These are phyloP conservation scores for Scaptomyza polygonia DNA, from an alignment of 2,888 invertebrate genomes.

Conservation along the genomic window DNA sequence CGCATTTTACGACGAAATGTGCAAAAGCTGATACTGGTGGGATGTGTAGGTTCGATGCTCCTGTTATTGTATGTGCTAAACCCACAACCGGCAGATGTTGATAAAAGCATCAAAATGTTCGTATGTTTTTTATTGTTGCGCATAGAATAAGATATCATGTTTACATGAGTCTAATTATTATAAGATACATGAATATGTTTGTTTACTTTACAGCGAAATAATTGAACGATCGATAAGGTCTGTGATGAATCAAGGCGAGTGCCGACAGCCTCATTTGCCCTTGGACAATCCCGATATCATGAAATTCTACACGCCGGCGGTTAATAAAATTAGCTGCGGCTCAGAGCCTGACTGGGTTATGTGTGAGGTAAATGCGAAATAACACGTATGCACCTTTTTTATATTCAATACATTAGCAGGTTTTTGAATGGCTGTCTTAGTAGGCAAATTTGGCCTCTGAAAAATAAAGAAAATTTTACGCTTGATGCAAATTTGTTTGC, in stretches of 20 bases:
- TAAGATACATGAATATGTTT: background rate
- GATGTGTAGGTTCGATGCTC: conserved; percentile 31
- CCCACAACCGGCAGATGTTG: conserved; percentile 49
- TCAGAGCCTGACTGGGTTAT: conserved; percentile 89
- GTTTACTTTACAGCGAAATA: conserved; percentile 79
- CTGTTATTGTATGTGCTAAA: conserved; percentile 45
- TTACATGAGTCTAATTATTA: background rate
- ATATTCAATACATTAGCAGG: no score
- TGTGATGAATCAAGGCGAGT: conserved; percentile 85
- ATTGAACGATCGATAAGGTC: conserved; percentile 85
- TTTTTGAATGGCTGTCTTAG: no score
- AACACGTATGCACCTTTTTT: background rate
- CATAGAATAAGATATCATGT: background rate
- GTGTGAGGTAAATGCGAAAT: conserved; percentile 86
- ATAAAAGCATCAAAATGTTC: conserved; percentile 67
- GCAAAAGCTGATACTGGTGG: conserved; percentile 49
- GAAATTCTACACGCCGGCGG: conserved; percentile 88
- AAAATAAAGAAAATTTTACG: background rate
- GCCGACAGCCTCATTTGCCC: conserved; percentile 88
- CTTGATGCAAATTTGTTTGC: background rate
- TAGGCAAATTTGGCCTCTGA: no score
- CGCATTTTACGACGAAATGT: conserved; percentile 62
- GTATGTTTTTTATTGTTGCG: conserved; percentile 12
- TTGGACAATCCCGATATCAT: conserved; percentile 90
- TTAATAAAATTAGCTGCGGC: conserved; percentile 87